Percentiles rank a stretch among this genome's conserved stretches.
These are phyloP conservation scores for Vimba vimba DNA, from an alignment of 2,113 vertebrate species.

Conservation along the genomic window DNA sequence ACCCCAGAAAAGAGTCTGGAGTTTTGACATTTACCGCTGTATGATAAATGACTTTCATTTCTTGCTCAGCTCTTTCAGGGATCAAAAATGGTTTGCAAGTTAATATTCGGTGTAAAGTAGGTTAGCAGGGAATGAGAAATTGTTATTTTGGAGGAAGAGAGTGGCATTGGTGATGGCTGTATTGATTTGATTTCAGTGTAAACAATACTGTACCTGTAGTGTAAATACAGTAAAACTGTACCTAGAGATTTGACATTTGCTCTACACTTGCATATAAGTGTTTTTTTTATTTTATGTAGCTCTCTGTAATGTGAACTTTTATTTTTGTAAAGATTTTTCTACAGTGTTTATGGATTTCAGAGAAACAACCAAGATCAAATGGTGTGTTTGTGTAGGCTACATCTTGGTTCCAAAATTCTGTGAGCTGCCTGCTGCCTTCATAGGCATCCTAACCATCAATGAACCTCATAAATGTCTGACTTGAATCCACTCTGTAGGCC, in stretches of 20 bases:
- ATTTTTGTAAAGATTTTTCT: neutral
- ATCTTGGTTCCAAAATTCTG: neutral
- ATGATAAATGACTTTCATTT: conserved; percentile 42
- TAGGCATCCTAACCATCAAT: neutral
- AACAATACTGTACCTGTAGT: neutral
- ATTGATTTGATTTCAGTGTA: conserved; percentile 9
- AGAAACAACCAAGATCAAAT: neutral
- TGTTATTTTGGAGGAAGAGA: neutral
- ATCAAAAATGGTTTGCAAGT: conserved; percentile 23
- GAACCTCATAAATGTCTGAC: neutral
- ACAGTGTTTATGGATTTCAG: neutral
- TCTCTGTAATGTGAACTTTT: neutral
- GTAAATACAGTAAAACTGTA: neutral
- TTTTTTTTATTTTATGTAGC: neutral
- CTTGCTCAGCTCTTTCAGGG: neutral
- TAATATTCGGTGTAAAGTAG: conserved; percentile 26
- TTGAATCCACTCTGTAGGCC: neutral
- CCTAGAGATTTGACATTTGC: neutral
- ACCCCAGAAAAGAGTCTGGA: conserved; percentile 36
- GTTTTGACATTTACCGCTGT: conserved; percentile 32
- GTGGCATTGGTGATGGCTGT: neutral
- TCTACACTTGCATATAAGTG: neutral
- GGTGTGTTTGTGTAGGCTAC: neutral
- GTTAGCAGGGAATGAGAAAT: conserved; percentile 10
- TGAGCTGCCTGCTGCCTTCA: neutral